Evolutionary conservation across 2,888 invertebrate species (phyloP).

Genomic region (Phengaris alcon): DNA sequence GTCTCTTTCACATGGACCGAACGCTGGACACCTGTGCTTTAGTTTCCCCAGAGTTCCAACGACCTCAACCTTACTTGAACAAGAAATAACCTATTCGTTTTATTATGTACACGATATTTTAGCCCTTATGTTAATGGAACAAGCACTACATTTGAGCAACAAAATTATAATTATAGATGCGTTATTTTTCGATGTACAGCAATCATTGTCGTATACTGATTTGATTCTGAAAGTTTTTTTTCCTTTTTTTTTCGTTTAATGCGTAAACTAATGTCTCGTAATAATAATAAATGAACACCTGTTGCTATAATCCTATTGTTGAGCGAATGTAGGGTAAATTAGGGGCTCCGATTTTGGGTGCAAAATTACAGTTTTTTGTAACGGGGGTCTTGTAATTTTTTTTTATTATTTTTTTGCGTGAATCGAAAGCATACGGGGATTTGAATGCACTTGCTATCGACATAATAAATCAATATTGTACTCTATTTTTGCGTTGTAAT

Average conservation of each 20-base stretch:
- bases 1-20: constrained; percentile 63
- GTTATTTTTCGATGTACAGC: constrained; percentile 69
- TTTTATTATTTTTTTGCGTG: constrained; percentile 15
- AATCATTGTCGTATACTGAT: constrained; percentile 78
- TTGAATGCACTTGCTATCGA: constrained; percentile 16
- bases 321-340: constrained; percentile 56
- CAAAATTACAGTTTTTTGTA: constrained; percentile 47
- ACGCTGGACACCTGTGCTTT: constrained; percentile 80
- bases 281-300: constrained; percentile 75
- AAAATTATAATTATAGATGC: constrained; percentile 59
- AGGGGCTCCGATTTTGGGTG: constrained; percentile 46
- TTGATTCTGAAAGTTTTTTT: constrained; percentile 72
- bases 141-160: constrained; percentile 47
- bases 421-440: background rate
- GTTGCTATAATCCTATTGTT: constrained; percentile 69
- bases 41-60: constrained; percentile 79
- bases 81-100: constrained; percentile 55
- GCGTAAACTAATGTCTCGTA: constrained; percentile 74
- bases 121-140: constrained; percentile 41
- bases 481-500: too few relatives aligned
- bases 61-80: constrained; percentile 63
- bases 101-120: constrained; percentile 46
- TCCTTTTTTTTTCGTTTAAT: constrained; percentile 62
- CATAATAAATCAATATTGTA: background rate
- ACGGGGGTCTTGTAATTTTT: constrained; percentile 31